These are phyloP conservation scores for Tychaedon coryphoeus DNA, from an alignment of 2,113 vertebrate genomes.

Conservation along the genomic window DNA sequence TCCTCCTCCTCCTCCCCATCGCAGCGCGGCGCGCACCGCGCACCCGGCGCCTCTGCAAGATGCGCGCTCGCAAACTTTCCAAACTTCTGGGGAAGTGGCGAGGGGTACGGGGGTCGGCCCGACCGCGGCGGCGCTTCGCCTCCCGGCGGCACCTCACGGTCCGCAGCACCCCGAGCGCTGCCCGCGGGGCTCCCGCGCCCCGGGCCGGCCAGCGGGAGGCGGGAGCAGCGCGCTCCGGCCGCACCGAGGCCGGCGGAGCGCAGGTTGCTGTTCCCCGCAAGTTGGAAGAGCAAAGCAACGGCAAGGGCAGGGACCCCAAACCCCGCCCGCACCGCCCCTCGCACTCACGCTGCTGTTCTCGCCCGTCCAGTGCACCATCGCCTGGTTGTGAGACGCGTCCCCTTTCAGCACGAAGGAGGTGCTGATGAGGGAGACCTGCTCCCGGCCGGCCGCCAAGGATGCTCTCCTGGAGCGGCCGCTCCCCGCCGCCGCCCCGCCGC, in stretches of 20 bases:
- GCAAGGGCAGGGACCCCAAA: neutral
- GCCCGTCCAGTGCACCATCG: conserved; percentile 99
- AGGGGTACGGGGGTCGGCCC: neutral
- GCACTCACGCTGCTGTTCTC: conserved; percentile 98
- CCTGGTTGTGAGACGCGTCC: conserved; percentile 97
- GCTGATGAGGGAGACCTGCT: conserved; percentile 87
- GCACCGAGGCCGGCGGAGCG: neutral
- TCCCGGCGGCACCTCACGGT: neutral
- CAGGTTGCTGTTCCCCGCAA: neutral
- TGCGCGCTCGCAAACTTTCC: conserved; percentile 35
- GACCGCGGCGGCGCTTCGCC: neutral
- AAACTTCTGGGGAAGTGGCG: conserved; percentile 6
- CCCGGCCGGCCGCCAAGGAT: conserved; percentile 45
- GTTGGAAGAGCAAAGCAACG: neutral
- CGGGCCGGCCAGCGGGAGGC: neutral
- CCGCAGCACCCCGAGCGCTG: neutral
- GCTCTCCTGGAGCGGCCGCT: conserved; percentile 74
- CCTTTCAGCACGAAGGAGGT: conserved; percentile 96
- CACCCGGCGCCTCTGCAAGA: neutral
- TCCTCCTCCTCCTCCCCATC: neutral
- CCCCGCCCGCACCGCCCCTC: neutral
- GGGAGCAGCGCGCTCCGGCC: neutral
- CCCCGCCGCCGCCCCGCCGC: neutral
- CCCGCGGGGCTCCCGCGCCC: neutral
- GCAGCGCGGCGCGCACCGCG: neutral